Base-by-base conservation (phyloP, 2,797 vertebrate species). In the Poeciliopsis gracilis region DNA sequence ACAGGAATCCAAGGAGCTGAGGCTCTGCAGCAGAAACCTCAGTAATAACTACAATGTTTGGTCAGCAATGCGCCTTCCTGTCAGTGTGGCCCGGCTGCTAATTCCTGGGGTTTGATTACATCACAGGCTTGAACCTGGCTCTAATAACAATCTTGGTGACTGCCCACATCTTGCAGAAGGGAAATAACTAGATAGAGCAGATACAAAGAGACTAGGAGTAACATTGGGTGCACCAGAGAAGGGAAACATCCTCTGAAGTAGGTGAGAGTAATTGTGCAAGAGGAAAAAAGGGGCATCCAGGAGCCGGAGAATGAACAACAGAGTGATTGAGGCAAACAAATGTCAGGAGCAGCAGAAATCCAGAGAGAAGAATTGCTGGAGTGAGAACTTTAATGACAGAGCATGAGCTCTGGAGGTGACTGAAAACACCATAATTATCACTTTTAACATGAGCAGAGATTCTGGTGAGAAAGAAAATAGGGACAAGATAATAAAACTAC, bases 361-460 rank as follows among this genome's bases (percentile, higher is more conserved):
- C 72, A 75, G 83, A 71, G 77, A 75, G 72, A 79, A 61, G 67
- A 77, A 79, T 61, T 30, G 10, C 49, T 18, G 28, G 61, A 49
- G 41, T 6, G 20, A 85, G 86, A 79, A 84, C 77, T 77, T 73
- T 90, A 91, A 92, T 93, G 91, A 91, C 72, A 47, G 83, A 78
- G 87, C 78, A 71, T 77, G 59, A 76, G 87, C 86, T 87, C 82
- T 89, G 91, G 87, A 88, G 77, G 81, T 81, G 86, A 87, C 89
- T 91, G 87, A 33, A 88, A 87, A 83, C 72, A 86, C 79, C 77
- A 75, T 94, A 92, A 95, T 95, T 95, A 94, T 80, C 79, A 77
- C 83, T 77, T 73, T 72, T 51, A 86, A 81, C 79, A 86, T 81
- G 80, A 81, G 88, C 72, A 86, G 69, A 76, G 77, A 84, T 73